Percentiles rank a stretch among this genome's conserved stretches.
phyloP scores from a whole-genome alignment of 2,113 vertebrate genomes.

The Oryzias curvinotus region DNA sequence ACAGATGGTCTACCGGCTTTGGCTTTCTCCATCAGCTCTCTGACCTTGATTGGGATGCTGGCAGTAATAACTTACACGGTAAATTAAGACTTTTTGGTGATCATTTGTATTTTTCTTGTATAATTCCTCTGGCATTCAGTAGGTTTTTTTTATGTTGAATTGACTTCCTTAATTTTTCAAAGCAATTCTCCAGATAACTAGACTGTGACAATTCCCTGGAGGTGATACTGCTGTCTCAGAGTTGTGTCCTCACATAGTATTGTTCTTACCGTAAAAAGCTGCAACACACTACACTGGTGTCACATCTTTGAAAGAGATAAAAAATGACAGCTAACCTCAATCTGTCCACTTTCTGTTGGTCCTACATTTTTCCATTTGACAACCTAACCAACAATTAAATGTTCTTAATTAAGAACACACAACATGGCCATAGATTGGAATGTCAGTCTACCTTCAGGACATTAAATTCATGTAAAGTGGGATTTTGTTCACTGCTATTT shows the following conservation, averaged over 20 bases:
- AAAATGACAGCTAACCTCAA: conserved; percentile 55
- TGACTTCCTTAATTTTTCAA: conserved; percentile 67
- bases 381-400: conserved; percentile 56
- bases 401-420: conserved; percentile 62
- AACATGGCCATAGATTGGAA: conserved; percentile 46
- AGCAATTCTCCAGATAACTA: conserved; percentile 54
- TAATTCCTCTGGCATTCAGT: conserved; percentile 55
- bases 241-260: conserved; percentile 25
- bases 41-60: conserved; percentile 98
- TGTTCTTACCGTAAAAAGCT: conserved; percentile 17
- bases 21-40: conserved; percentile 95
- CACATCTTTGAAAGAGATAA: conserved; percentile 29
- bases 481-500: conserved; percentile 37
- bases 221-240: conserved; percentile 29
- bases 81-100: conserved; percentile 71
- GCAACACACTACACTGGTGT: not conserved
- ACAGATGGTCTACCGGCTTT: conserved; percentile 92
- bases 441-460: conserved; percentile 47
- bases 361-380: conserved; percentile 45
- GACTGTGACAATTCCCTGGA: conserved; percentile 50
- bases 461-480: conserved; percentile 46
- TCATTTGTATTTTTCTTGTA: conserved; percentile 65
- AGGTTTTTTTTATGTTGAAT: conserved; percentile 55
- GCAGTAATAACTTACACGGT: conserved; percentile 98
- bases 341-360: conserved; percentile 52